Percentiles rank a stretch among this genome's conserved stretches.
These are phyloP conservation scores for Drosophila robusta DNA, from an alignment of 2,888 invertebrate genomes.

Conservation along the genomic window DNA sequence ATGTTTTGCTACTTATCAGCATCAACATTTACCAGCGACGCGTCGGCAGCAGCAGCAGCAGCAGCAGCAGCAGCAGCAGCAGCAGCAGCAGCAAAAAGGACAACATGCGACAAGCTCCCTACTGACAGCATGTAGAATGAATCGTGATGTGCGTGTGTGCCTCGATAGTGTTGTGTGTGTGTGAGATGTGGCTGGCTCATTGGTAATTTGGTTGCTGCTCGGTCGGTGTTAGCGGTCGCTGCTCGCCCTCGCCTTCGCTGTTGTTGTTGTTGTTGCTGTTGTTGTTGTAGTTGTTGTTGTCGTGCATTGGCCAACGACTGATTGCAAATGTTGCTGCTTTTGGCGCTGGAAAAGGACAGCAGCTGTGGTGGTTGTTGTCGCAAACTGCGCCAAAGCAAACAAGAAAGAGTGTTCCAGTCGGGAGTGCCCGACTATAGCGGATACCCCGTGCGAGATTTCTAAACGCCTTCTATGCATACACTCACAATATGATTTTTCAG, in stretches of 20 bases:
- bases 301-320: slow-evolving; percentile 54
- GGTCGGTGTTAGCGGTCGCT: slow-evolving; percentile 68
- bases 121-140: slow-evolving; percentile 61
- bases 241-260: slow-evolving; percentile 31
- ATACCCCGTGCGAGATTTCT: neutral
- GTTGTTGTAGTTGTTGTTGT: slow-evolving; percentile 26
- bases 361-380: slow-evolving; percentile 23
- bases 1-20: slow-evolving; percentile 83
- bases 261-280: slow-evolving; percentile 29
- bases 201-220: slow-evolving; percentile 75
- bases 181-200: slow-evolving; percentile 68
- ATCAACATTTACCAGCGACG: slow-evolving; percentile 70
- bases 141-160: slow-evolving; percentile 14
- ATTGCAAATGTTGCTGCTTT: slow-evolving; percentile 66
- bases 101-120: slow-evolving; percentile 48
- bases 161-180: slow-evolving; percentile 2
- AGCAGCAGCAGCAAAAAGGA: slow-evolving; percentile 19
- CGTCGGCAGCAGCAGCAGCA: slow-evolving; percentile 7
- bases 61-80: neutral
- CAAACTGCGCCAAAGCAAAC: slow-evolving; percentile 18
- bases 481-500: no score
- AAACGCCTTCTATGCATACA: neutral
- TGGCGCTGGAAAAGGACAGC: slow-evolving; percentile 41
- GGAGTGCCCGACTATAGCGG: neutral
- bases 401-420: neutral